Evolutionary conservation across 92 coral and sea anemone species (phyloP).

Genomic region (Zoanthus gigantus): DNA sequence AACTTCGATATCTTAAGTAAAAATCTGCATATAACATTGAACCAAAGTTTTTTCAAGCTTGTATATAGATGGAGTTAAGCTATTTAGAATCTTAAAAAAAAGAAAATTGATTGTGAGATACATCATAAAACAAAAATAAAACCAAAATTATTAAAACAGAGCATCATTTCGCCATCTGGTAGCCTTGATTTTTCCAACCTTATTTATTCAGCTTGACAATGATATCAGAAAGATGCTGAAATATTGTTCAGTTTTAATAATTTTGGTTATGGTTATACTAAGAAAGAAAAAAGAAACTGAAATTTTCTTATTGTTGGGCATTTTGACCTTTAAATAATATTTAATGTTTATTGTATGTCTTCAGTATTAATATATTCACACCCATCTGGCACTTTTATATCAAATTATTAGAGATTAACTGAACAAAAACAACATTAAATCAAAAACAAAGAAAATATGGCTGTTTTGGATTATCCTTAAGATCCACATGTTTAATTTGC

Average conservation of each 20-base stretch:
- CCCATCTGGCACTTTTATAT: constrained; percentile 5
- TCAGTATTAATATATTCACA: constrained; percentile 16
- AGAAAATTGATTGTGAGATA: constrained; percentile 1
- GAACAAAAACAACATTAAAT: not conserved
- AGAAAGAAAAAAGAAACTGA: not conserved
- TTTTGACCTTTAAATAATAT: not conserved
- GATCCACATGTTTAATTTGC: constrained; percentile 6
- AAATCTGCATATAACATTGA: not conserved
- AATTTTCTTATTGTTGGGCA: not conserved
- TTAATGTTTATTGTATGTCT: constrained; percentile 2
- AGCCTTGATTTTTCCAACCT: constrained; percentile 1
- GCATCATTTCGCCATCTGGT: not conserved
- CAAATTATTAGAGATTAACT: constrained; percentile 2
- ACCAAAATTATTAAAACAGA: not conserved
- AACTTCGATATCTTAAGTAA: not conserved
- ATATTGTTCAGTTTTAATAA: not conserved
- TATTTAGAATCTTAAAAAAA: not conserved
- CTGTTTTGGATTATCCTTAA: not conserved
- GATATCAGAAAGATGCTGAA: not conserved
- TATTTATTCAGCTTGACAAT: too few species aligned
- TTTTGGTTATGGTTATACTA: not conserved
- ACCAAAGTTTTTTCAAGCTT: not conserved
- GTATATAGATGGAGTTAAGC: not conserved
- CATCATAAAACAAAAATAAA: not conserved
- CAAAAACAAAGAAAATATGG: constrained; percentile 12